phyloP scores from a whole-genome alignment of 1,140 invertebrate species.

The Halesus radiatus region DNA sequence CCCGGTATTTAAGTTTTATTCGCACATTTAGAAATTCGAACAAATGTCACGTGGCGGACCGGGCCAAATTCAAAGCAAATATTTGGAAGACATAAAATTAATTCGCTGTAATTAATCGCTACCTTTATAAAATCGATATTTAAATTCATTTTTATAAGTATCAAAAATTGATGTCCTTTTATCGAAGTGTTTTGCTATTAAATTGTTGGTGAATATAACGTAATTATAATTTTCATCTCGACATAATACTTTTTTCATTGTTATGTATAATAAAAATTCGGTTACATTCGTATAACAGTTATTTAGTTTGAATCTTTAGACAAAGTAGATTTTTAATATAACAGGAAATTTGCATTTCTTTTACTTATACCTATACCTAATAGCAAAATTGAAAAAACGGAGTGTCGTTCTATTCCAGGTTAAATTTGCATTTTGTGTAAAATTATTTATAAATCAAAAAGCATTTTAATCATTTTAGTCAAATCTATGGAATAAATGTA shows the following conservation, averaged over 20 bases:
- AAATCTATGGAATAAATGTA: constrained; percentile 55
- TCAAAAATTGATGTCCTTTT: constrained; percentile 34
- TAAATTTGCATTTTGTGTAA: constrained; percentile 42
- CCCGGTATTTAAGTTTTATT: background rate
- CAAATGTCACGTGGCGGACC: background rate
- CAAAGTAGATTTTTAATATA: constrained; percentile 40
- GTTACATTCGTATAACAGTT: constrained; percentile 43
- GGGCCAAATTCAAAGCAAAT: background rate
- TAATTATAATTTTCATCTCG: constrained; percentile 21
- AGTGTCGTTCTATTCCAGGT: constrained; percentile 39
- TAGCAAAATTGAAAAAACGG: constrained; percentile 35
- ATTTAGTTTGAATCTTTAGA: constrained; percentile 43
- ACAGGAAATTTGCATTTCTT: constrained; percentile 42
- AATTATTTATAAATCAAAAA: constrained; percentile 39
- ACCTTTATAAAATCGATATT: constrained; percentile 2
- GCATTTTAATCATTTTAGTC: constrained; percentile 53
- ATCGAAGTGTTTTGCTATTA: constrained; percentile 26
- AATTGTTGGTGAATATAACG: constrained; percentile 29
- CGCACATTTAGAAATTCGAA: no score
- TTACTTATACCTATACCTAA: constrained; percentile 32
- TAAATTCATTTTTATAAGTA: constrained; percentile 5
- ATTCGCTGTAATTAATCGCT: constrained; percentile 24
- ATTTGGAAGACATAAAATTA: constrained; percentile 7
- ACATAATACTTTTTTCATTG: constrained; percentile 22
- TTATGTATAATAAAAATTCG: constrained; percentile 33